Conservation (phyloP, 2,888 invertebrate genomes). For the Heliconius ethilla region DNA sequence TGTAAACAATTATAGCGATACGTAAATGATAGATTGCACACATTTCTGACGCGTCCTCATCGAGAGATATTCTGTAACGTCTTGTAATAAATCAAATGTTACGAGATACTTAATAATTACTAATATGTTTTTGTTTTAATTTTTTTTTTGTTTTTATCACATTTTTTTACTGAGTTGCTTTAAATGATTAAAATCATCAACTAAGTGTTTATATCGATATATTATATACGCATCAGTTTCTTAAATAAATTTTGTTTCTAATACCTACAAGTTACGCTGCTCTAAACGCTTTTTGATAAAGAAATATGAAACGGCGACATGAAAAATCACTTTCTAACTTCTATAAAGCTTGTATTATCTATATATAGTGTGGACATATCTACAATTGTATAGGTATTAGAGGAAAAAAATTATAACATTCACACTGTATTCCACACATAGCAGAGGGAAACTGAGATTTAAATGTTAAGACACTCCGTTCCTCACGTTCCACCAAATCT, state of each 20-base stretch:
- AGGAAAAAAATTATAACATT: neutral
- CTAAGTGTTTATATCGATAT: neutral
- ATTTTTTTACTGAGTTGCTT: too few species aligned
- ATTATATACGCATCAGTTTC: neutral
- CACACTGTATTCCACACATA: neutral
- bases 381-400: too few species aligned
- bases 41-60: neutral
- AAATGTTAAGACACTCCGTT: neutral
- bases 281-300: neutral
- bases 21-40: neutral
- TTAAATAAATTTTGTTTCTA: neutral
- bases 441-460: neutral
- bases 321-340: constrained; percentile 9
- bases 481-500: neutral
- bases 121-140: too few species aligned
- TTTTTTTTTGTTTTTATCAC: accelerated
- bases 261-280: neutral
- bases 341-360: neutral
- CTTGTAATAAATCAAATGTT: neutral
- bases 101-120: too few species aligned
- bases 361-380: too few species aligned
- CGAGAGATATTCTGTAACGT: neutral
- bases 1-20: too few species aligned
- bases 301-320: neutral
- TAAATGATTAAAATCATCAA: too few species aligned